These are phyloP conservation scores for Diglossa cyanea DNA, from an alignment of 2,797 vertebrate genomes.

Conservation along the genomic window DNA sequence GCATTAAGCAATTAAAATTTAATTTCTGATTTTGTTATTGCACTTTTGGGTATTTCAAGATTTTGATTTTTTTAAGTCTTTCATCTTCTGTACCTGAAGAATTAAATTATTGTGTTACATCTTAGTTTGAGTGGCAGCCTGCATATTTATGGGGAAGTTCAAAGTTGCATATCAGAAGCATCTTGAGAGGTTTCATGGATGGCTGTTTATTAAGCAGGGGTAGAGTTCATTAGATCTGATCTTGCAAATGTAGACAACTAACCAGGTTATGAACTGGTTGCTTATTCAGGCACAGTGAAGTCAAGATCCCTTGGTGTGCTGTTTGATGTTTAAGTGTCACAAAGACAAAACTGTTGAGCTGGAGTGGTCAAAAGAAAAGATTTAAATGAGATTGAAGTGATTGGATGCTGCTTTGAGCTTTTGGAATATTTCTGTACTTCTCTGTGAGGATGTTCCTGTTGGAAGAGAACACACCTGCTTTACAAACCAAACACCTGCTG, in stretches of 20 bases:
- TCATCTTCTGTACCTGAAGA: background rate
- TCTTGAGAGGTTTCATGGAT: background rate
- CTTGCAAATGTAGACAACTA: background rate
- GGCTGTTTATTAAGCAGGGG: background rate
- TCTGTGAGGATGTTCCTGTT: background rate
- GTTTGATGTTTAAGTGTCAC: background rate
- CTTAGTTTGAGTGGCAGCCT: background rate
- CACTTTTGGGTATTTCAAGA: background rate
- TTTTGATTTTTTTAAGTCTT: background rate
- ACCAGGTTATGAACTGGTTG: background rate
- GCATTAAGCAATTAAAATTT: background rate
- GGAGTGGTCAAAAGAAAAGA: background rate
- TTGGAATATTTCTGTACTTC: background rate
- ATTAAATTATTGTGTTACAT: background rate
- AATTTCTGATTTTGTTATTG: background rate
- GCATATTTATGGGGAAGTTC: background rate
- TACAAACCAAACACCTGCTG: accelerated
- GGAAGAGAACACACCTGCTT: background rate
- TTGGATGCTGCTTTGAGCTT: background rate
- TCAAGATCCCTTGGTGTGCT: background rate
- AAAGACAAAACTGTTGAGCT: background rate
- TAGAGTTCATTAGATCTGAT: background rate
- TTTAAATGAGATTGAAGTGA: background rate
- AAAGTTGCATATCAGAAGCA: background rate
- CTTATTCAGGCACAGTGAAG: background rate